Evolutionary conservation across 2,113 vertebrate species (phyloP), one percentile per base, ranked within the genome.

Genomic region (Micromys minutus): DNA sequence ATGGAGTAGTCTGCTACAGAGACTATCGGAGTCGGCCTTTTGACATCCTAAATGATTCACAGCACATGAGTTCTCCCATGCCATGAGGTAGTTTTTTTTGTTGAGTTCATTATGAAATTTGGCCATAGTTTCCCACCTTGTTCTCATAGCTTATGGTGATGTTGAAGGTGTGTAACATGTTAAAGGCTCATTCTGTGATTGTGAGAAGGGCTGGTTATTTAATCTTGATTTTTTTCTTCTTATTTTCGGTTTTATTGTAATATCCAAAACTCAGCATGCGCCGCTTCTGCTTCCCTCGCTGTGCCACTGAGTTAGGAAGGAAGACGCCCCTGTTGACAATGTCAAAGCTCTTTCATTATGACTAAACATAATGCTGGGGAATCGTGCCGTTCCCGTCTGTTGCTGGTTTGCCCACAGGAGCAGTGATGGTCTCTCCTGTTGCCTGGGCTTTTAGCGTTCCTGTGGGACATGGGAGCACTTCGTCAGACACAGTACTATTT

Each of bases 181-280:
- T 96, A 96, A 93, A 97, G 97, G 86, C 55, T 97, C 95, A 93
- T 67, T 91, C 95, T 98, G 72, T 4, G 57, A 55, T 55, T 97
- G 2, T 97, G 94, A 93, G 90, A 98, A 98, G 96, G 90, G 96
- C 95, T 97, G 57, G 95, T 97, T 94, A 89, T 96, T 80, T 94
- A 92, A 95, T 90, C 93, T 90, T 55, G 95, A 90, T 59, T 93
- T 93, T n/a, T n/a, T 94, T 74, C 72, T 55, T n/a, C 61, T 89
- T 81, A 72, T 90, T 95, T 94, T 81, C 61, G 89, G 17, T 75
- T 67, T 95, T 95, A 90, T 95, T 61, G 55, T 84, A 75, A 83
- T 26, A 67, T 72, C 21, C 47, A 81, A 31, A 91, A 91, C 26
- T 95, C 59, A 90, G 1, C 74, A 50, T 55, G 12, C 45, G 59